phyloP scores from a whole-genome alignment of 2,888 invertebrate species.

The Empis livida region DNA sequence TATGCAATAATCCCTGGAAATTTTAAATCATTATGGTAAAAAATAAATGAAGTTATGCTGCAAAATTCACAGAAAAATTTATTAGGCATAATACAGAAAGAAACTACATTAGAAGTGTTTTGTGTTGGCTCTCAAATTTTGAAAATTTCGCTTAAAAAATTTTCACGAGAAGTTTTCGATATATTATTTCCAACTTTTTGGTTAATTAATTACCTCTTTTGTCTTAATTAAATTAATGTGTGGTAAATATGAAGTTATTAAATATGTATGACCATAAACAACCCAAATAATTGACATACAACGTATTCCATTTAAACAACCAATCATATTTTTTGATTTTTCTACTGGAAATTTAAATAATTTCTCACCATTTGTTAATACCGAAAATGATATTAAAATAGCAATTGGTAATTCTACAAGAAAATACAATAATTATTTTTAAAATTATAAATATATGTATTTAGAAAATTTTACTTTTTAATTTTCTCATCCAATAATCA shows the following conservation, averaged over 20 bases:
- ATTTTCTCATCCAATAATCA: conserved; percentile 25
- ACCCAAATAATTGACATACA: conserved; percentile 40
- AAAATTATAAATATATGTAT: not conserved
- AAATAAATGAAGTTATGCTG: too few species aligned
- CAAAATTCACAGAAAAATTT: too few species aligned
- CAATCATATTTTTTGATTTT: conserved; percentile 31
- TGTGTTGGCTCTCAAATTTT: too few species aligned
- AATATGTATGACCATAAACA: conserved; percentile 34
- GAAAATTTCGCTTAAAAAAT: too few species aligned
- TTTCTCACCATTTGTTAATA: conserved; percentile 34
- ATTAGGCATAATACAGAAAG: too few species aligned
- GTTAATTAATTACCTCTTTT: not conserved
- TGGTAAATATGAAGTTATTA: not conserved
- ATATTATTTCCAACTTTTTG: too few species aligned
- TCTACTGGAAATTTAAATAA: conserved; percentile 29
- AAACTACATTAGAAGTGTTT: too few species aligned
- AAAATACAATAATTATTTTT: not conserved
- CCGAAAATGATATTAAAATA: conserved; percentile 30
- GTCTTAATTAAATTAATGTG: conserved; percentile 1
- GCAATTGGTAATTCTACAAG: conserved; percentile 20
- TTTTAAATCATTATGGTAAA: too few species aligned
- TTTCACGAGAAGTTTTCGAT: too few species aligned
- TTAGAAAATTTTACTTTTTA: conserved; percentile 18
- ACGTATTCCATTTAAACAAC: conserved; percentile 36
- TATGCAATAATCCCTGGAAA: too few species aligned